Evolutionary conservation across 2,888 invertebrate genomes (phyloP), one percentile per base, ranked within the genome.

Genomic region (Trilocha varians): DNA sequence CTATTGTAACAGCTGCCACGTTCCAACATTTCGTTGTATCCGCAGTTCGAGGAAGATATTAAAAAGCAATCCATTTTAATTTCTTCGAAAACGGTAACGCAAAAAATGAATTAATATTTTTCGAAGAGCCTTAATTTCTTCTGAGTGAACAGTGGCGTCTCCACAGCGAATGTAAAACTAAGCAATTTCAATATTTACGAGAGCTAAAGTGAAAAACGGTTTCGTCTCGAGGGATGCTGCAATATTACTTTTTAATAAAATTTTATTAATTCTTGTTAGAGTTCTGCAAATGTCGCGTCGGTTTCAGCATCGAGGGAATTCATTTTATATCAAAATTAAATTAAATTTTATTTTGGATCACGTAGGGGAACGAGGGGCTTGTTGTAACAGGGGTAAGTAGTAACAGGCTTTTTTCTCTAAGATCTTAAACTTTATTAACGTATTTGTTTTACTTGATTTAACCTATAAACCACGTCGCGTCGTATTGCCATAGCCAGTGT

Each of bases 11-110:
- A 5, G 25, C 25, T 25, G 25, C 25, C 25, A 25, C 25, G 25
- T 42, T 40, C 41, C 42, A 34, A 35, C 18, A 38, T 25, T 5
- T 5, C 25, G 37, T 39, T 43, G 36, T 36, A 33, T 42, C 36
- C 41, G 16, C 16, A 45, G 47, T 49, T 50, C 50, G 49, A 39
- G 38, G 25, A 4, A 47, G 47, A 51, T 53, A 54, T 54, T 51
- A 63, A 58, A 62, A 62, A 51, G 52, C 50, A 53, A 62, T 61
- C 55, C 51, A 48, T 53, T 63, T 62, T 57, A 58, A 62, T 65
- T 65, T 59, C 50, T 49, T 50, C 45, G 45, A 48, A 52, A 53
- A 48, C 49, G 47, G 52, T 52, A 51, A 53, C 50, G 55, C 49
- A 57, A 59, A 57, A 53, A 57, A 49, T 44, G 52, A 56, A 58